Evolutionary conservation across 2,113 vertebrate genomes (phyloP).

Genomic region (Anseranas semipalmata): DNA sequence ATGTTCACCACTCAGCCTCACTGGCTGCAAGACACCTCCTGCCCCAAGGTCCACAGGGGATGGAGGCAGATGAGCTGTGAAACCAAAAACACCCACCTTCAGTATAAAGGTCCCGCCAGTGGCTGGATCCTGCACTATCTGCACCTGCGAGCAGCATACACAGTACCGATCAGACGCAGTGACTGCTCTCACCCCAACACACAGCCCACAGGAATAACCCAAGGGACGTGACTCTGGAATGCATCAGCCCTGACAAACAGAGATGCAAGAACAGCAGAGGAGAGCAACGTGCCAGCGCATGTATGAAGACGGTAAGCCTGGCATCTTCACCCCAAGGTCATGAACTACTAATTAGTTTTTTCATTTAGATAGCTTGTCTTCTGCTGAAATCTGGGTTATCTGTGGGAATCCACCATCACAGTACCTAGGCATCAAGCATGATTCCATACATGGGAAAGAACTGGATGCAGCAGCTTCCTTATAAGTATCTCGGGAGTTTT

Average conservation of each 20-base stretch:
- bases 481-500: background rate
- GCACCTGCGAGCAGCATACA: constrained; percentile 80
- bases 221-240: background rate
- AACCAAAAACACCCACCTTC: constrained; percentile 82
- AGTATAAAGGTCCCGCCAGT: constrained; percentile 90
- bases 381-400: background rate
- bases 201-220: background rate
- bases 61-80: background rate
- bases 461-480: background rate
- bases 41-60: background rate
- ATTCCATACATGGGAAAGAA: background rate
- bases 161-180: background rate
- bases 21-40: background rate
- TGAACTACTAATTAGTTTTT: background rate
- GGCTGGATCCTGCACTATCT: constrained; percentile 88
- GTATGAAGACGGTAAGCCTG: background rate
- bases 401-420: background rate
- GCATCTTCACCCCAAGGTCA: background rate
- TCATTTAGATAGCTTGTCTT: background rate
- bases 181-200: background rate
- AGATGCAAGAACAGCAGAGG: background rate
- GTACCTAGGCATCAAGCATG: background rate
- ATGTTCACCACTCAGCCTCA: no score
- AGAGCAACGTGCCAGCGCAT: background rate
- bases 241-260: background rate